Conservation (phyloP, 2,797 vertebrate genomes). For the Astyanax mexicanus region DNA sequence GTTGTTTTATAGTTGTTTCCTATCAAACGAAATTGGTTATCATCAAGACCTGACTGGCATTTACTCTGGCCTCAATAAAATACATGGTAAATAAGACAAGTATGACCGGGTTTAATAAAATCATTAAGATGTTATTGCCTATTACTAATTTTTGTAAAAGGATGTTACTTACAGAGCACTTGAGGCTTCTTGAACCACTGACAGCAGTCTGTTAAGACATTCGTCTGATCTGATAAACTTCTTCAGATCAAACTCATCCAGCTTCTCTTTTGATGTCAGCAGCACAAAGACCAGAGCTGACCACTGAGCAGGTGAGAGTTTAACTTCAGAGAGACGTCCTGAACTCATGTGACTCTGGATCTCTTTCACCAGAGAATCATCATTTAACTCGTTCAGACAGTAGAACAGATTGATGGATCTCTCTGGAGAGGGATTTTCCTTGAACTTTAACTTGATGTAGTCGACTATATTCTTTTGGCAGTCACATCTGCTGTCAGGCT, state of each 20-base stretch:
- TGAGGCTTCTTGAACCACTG: slow-evolving; percentile 13
- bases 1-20: no score
- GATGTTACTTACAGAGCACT: slow-evolving; percentile 19
- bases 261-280: not conserved
- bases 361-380: slow-evolving; percentile 23
- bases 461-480: not conserved
- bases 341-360: slow-evolving; percentile 10
- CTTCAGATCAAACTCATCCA: slow-evolving; percentile 20
- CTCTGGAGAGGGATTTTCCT: slow-evolving; percentile 4
- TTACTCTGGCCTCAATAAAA: no score
- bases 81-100: no score
- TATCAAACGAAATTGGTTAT: no score
- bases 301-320: not conserved
- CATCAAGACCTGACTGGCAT: no score
- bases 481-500: slow-evolving; percentile 12
- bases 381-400: slow-evolving; percentile 19
- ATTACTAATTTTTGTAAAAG: not conserved
- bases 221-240: slow-evolving; percentile 27
- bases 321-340: slow-evolving; percentile 19
- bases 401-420: not conserved
- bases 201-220: slow-evolving; percentile 17
- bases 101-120: no score
- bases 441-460: slow-evolving; percentile 16
- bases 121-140: no score
- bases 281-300: not conserved